Percentiles rank a stretch among this genome's conserved stretches.
Evolutionary conservation across 64 coral and sea anemone species (phyloP).

Genomic region (Platygyra sinensis): DNA sequence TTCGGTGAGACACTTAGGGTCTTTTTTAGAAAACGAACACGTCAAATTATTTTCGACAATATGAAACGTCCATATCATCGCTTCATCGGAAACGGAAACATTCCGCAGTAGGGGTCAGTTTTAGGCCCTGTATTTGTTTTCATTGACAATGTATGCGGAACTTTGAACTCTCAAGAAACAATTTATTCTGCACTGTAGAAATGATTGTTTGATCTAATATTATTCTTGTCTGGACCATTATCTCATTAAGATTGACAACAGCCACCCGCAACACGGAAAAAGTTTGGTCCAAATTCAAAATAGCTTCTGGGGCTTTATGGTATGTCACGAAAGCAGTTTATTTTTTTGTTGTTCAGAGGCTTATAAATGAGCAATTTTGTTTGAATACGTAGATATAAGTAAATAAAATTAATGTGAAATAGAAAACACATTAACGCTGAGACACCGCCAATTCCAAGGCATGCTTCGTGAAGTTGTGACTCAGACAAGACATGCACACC

Average conservation of each 20-base stretch:
- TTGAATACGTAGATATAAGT: too few species aligned
- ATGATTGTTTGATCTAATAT: slow-evolving; percentile 29
- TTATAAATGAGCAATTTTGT: too few species aligned
- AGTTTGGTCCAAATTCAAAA: background rate
- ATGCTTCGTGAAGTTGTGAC: too few species aligned
- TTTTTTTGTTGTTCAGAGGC: background rate
- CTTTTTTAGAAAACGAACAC: slow-evolving; percentile 27
- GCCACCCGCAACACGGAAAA: slow-evolving; percentile 43
- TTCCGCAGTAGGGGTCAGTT: background rate
- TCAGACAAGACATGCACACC: too few species aligned
- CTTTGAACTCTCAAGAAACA: slow-evolving; percentile 24
- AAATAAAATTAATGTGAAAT: too few species aligned
- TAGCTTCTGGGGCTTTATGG: background rate
- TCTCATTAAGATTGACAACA: slow-evolving; percentile 31
- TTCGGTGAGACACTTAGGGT: background rate
- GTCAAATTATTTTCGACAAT: background rate
- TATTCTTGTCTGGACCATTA: slow-evolving; percentile 14
- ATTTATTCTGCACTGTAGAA: slow-evolving; percentile 37
- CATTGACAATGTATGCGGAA: slow-evolving; percentile 47
- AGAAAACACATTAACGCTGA: too few species aligned
- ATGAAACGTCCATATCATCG: too few species aligned
- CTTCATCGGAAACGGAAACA: background rate
- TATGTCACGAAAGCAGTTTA: slow-evolving; percentile 15
- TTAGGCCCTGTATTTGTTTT: background rate
- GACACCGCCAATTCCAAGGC: too few species aligned